Evolutionary conservation across 37 sponge, comb jelly and placozoan species (phyloP).

Genomic region (Beroe forskalii): DNA sequence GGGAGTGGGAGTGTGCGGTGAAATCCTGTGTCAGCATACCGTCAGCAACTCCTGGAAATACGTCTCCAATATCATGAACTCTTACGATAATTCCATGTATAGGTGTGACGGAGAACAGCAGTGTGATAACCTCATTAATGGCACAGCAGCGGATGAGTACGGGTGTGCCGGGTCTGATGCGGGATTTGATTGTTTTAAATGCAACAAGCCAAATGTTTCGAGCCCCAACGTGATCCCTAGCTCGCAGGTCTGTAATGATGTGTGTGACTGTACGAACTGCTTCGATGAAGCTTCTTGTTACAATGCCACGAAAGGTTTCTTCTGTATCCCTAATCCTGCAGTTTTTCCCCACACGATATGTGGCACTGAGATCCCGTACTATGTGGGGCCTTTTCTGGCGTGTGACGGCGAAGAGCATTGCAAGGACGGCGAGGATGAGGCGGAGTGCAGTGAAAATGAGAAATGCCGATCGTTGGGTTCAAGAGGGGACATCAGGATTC

Average conservation of each 20-base stretch:
- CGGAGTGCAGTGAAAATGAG: not conserved
- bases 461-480: not conserved
- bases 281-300: not conserved
- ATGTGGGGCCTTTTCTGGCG: no score
- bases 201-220: not conserved
- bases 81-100: not conserved
- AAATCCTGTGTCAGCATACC: not conserved
- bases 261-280: not conserved
- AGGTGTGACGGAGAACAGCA: not conserved
- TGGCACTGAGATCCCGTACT: no score
- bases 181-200: not conserved
- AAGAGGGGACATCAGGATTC: not conserved
- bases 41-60: not conserved
- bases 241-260: not conserved
- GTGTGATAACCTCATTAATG: not conserved
- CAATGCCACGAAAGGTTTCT: not conserved
- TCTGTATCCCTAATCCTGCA: not conserved
- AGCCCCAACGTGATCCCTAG: not conserved
- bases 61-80: not conserved
- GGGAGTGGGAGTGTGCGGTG: not conserved
- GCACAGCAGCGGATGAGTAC: not conserved
- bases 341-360: not conserved
- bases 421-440: not conserved
- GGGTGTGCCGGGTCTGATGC: not conserved
- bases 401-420: not conserved